Evolutionary conservation across 2,797 vertebrate species (phyloP).

Genomic region (Micrastur ruficollis): DNA sequence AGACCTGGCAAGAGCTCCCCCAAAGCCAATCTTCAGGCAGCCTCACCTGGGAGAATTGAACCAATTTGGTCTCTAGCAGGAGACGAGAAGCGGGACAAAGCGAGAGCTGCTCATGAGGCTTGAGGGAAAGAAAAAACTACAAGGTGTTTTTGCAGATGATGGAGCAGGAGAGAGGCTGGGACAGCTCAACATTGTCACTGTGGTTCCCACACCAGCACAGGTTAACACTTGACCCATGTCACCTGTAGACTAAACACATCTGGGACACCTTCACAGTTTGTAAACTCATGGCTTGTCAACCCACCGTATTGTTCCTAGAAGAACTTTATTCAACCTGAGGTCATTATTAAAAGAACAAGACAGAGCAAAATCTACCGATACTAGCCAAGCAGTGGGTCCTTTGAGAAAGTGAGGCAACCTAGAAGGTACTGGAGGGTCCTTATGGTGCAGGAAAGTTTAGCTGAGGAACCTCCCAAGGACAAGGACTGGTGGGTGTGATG

Average conservation of each 20-base stretch:
- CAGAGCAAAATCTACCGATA: background rate
- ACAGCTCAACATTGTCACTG: background rate
- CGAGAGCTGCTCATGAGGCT: background rate
- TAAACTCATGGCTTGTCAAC: background rate
- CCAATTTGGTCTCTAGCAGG: background rate
- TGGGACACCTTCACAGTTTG: background rate
- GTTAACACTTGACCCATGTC: background rate
- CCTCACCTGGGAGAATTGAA: background rate
- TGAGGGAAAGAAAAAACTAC: background rate
- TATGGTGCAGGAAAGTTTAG: background rate
- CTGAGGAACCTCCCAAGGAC: background rate
- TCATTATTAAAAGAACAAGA: background rate
- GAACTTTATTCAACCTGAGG: background rate
- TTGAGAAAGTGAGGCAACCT: background rate
- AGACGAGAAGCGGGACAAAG: background rate
- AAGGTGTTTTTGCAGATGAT: background rate
- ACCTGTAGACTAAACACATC: background rate
- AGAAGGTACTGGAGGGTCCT: background rate
- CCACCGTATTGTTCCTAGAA: background rate
- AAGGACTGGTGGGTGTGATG: background rate
- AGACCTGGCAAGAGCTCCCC: background rate
- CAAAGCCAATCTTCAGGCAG: background rate
- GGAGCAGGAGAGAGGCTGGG: background rate
- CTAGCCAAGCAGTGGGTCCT: fast-evolving
- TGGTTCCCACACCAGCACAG: background rate